Conservation (phyloP, 2,797 vertebrate species). For the Galago senegalensis region DNA sequence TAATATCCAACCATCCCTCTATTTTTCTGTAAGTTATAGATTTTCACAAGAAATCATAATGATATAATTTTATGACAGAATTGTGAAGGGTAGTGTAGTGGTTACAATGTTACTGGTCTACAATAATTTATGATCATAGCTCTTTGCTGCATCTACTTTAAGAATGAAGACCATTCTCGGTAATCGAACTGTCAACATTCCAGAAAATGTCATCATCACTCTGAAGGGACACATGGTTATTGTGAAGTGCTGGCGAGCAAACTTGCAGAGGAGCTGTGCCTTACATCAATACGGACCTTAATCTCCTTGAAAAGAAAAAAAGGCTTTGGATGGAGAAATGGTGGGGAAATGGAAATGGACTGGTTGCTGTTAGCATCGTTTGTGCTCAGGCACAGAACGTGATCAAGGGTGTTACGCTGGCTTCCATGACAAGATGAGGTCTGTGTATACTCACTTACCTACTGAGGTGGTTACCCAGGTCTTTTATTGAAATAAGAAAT, state of each 20-base stretch:
- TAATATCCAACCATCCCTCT: neutral
- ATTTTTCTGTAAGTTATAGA: neutral
- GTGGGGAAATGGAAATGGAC: neutral
- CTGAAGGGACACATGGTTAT: neutral
- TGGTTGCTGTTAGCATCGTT: neutral
- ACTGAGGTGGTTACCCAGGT: neutral
- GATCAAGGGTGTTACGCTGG: neutral
- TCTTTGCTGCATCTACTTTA: neutral
- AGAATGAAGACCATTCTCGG: neutral
- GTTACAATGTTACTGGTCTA: neutral
- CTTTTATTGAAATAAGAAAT: neutral
- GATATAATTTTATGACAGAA: neutral
- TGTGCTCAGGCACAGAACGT: neutral
- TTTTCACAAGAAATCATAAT: neutral
- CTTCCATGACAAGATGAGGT: neutral
- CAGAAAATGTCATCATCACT: neutral
- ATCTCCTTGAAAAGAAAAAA: neutral
- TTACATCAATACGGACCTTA: neutral
- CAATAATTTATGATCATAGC: neutral
- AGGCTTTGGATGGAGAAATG: neutral
- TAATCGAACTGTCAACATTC: neutral
- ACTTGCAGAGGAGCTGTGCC: accelerated
- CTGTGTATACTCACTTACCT: neutral
- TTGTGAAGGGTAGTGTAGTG: neutral
- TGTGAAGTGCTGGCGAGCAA: neutral